Base-by-base conservation (phyloP, 2,888 invertebrate species). In the Dryobotodes eremita region DNA sequence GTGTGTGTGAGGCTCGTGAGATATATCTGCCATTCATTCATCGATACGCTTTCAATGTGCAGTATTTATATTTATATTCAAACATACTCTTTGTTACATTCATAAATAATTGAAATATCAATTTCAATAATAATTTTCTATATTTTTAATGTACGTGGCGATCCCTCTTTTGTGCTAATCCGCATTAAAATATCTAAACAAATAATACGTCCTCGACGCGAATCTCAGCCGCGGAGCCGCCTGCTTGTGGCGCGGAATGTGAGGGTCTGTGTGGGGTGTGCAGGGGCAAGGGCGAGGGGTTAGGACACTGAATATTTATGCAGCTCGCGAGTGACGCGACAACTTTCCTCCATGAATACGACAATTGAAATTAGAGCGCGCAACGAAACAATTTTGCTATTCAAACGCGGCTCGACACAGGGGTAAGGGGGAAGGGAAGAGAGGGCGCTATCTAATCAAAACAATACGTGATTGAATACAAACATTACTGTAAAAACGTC, bases 331-430 rank as follows among this genome's bases (percentile, higher is more conserved):
- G 86, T 85, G 90, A 88, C 82, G 88, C 85, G 87, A 85, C 87
- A 87, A 90, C 85, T 90, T 91, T 88, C 80, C 89, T 90, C 86
- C 89, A 91, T 91, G 90, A 91, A 91, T 91, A 89, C 87, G 89
- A 91, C 92, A 89, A 93, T 93, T 92, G 92, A 92, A 92, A 92
- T 92, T 87, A 90, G 88, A 87, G 87, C 82, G 71, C 83, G 81
- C 77, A 79, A 79, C 86, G 89, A 86, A 88, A 87, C 89, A 89
- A 85, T 88, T 86, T 89, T 89, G 84, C 86, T 89, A 89, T 88
- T 90, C 87, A 86, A 86, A 86, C 86, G 81, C 61, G 61, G 68
- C 53, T 57, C 72, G 73, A 55, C 53, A 11, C 23, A 62, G n/a
- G 31, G 48, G 13, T 3, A 13, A 6, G 17, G 2, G 0, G 23